Base-by-base conservation (phyloP, 2,797 vertebrate genomes). In the Notamacropus eugenii region DNA sequence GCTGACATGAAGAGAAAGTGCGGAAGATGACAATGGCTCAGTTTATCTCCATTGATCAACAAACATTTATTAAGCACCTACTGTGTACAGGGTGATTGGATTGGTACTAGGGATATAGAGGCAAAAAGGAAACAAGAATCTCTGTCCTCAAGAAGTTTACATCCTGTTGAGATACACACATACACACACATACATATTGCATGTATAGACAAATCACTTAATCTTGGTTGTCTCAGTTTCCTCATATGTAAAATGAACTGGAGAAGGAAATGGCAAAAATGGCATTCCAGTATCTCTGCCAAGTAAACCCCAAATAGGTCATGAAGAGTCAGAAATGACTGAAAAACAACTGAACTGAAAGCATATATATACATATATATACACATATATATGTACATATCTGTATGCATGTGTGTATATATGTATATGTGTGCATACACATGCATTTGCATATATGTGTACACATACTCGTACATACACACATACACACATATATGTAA, bases 341-440 rank as follows among this genome's bases (percentile, higher is more conserved):
- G 16, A 40, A 40, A n/a, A 19, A 74, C 8, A 16, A 74, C 62
- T 74, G 62, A 67, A 67, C 13, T 5, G 34, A 67, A 67, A 16
- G 10, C 0, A n/a, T 4, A 6, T n/a, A 67, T 28, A 28, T 27
- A 22, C 16, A n/a, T n/a, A n/a, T n/a, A n/a, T n/a, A n/a, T n/a
- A n/a, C n/a, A n/a, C n/a, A n/a, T n/a, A 4, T 55, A 22, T 22
- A 22, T 24, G 4, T 56, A 24, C 5, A 24, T 56, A 24, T 56
- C 0, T 24, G 22, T 56, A 56, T 62, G 31, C 12, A 12, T 62
- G 54, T 55, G 54, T 54, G 54, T 55, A 16, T 56, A 6, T 56
- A 6, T 57, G 5, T 57, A 5, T 57, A 8, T 27, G 1, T 55
- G 55, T 55, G 55, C 14, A 14, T 14, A 55, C 14, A 55, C 0